phyloP scores from a whole-genome alignment of 2,797 vertebrate species.

The Bovichtus diacanthus region DNA sequence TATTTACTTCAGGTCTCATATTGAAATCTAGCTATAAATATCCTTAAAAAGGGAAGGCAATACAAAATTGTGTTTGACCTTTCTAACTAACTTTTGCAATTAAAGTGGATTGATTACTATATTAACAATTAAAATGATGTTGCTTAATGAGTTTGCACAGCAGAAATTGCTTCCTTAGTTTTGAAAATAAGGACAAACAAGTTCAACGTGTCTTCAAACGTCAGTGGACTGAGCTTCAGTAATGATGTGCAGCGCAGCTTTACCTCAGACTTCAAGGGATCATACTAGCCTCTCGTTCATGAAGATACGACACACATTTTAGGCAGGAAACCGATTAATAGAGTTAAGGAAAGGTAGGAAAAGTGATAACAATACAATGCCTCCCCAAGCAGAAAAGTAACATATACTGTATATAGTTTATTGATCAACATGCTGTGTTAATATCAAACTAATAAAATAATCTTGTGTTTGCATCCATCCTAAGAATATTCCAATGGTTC shows the following conservation, averaged over 20 bases:
- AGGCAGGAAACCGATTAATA: neutral
- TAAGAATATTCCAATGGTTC: constrained; percentile 29
- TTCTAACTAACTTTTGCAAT: neutral
- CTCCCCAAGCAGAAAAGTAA: neutral
- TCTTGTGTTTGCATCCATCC: constrained; percentile 25
- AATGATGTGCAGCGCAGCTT: neutral
- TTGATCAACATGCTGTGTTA: constrained; percentile 1
- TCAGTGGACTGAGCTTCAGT: neutral
- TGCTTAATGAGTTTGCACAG: neutral
- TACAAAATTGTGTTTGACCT: neutral
- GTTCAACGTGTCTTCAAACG: neutral
- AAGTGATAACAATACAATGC: neutral
- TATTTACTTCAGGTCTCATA: neutral
- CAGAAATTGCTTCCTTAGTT: neutral
- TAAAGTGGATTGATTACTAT: neutral
- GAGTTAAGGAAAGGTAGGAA: neutral
- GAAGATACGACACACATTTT: neutral
- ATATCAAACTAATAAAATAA: constrained; percentile 2
- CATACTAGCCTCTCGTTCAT: neutral
- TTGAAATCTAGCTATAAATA: neutral
- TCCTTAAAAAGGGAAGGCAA: neutral
- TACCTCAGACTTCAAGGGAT: neutral
- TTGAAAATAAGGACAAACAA: neutral
- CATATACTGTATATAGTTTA: neutral
- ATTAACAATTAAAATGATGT: neutral